These are phyloP conservation scores for Deilephila elpenor DNA, from an alignment of 2,888 invertebrate genomes.

Conservation along the genomic window DNA sequence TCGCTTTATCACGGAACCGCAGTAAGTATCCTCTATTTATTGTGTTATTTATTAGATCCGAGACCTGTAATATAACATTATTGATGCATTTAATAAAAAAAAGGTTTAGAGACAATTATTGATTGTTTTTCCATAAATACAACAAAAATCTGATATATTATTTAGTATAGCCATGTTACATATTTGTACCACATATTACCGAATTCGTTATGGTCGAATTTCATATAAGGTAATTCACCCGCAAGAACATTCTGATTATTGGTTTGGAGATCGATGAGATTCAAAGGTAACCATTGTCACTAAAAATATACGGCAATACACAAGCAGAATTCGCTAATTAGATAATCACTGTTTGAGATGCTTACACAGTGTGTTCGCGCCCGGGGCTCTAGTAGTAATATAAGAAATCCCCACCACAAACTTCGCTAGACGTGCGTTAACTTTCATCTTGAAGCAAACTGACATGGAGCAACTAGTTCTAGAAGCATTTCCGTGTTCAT, in stretches of 20 bases:
- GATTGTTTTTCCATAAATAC: not conserved
- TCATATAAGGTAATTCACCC: too few species aligned
- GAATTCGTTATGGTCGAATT: too few species aligned
- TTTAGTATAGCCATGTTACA: too few species aligned
- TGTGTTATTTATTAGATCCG: constrained; percentile 3
- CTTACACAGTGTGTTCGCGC: not conserved
- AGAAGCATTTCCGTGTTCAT: constrained; percentile 14
- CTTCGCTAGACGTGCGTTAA: constrained; percentile 3
- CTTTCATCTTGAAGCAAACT: not conserved
- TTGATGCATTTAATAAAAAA: too few species aligned
- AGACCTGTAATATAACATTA: too few species aligned
- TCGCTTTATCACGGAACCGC: not conserved
- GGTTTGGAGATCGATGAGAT: too few species aligned
- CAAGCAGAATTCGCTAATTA: too few species aligned
- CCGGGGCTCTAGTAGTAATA: not conserved
- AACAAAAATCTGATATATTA: not conserved
- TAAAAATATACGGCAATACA: too few species aligned
- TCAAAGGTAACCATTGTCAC: too few species aligned
- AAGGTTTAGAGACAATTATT: too few species aligned
- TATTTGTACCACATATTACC: too few species aligned
- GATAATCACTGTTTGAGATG: not conserved
- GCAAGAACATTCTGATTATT: too few species aligned
- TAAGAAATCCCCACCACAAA: not conserved
- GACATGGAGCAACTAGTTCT: constrained; percentile 6
- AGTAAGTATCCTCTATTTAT: not conserved